A percentile compares a stretch with the other conserved stretches of the same genome.
These are phyloP conservation scores for Eristalis arbustorum DNA, from an alignment of 2,888 invertebrate genomes.

Conservation along the genomic window DNA sequence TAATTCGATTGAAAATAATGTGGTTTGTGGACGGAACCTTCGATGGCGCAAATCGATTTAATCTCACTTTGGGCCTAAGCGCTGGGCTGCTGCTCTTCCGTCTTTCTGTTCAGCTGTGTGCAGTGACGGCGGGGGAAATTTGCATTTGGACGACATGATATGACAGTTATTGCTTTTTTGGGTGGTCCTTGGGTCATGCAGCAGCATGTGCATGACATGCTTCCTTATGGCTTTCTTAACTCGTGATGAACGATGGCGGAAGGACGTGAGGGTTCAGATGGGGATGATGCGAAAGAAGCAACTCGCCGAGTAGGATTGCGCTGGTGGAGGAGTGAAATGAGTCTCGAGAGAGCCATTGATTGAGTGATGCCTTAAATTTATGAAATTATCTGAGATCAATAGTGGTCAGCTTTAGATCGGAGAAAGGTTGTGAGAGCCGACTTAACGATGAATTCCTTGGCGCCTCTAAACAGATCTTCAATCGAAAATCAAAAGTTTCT, in stretches of 20 bases:
- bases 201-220: neutral
- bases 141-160: neutral
- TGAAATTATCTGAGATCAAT: too few species aligned
- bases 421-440: too few species aligned
- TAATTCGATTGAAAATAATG: slow-evolving; percentile 42
- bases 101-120: neutral
- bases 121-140: neutral
- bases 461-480: too few species aligned
- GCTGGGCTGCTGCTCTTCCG: neutral
- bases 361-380: too few species aligned
- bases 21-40: slow-evolving; percentile 25
- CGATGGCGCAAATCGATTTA: slow-evolving; percentile 22
- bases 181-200: neutral
- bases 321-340: neutral
- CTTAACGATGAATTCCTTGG: too few species aligned
- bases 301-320: neutral
- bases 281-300: neutral
- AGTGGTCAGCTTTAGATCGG: too few species aligned
- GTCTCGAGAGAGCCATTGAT: neutral
- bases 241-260: neutral
- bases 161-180: neutral
- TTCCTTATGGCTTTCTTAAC: neutral
- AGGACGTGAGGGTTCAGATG: neutral
- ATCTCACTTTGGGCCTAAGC: slow-evolving; percentile 22
- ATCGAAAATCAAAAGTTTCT: too few species aligned